phyloP scores from a whole-genome alignment of 1,140 invertebrate genomes.

The Goniozus legneri region DNA sequence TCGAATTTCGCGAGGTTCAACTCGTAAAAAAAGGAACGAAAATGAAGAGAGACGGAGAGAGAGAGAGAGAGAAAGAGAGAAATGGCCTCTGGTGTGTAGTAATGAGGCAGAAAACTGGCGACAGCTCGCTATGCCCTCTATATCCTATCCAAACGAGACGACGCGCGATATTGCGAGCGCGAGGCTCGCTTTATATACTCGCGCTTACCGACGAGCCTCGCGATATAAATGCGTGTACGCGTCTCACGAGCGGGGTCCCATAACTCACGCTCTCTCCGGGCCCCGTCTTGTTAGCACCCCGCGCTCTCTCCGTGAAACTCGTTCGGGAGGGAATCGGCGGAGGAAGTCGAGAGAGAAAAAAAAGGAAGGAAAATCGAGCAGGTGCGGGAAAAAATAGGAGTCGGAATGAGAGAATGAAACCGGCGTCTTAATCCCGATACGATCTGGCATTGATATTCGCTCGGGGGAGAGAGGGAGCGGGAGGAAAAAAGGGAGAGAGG shows the following conservation, averaged over 20 bases:
- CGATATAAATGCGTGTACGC: slow-evolving; percentile 14
- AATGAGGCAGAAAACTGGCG: slow-evolving; percentile 55
- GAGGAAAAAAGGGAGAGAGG: background rate
- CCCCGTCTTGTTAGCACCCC: slow-evolving; percentile 42
- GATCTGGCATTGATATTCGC: background rate
- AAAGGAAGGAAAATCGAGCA: no score
- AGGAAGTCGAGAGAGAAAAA: background rate
- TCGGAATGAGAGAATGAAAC: no score
- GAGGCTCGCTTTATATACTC: slow-evolving; percentile 5
- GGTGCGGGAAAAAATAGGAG: no score
- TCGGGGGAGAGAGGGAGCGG: slow-evolving; percentile 6
- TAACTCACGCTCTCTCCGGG: slow-evolving; percentile 40
- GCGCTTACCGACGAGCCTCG: slow-evolving; percentile 7
- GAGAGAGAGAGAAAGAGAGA: slow-evolving; percentile 25
- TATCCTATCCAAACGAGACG: slow-evolving; percentile 35
- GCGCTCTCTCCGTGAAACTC: no score
- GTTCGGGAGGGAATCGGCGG: no score
- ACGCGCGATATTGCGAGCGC: slow-evolving; percentile 24
- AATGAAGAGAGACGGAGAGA: background rate
- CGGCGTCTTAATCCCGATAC: no score
- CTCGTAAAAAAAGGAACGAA: no score
- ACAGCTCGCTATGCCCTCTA: slow-evolving; percentile 46
- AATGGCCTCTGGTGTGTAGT: slow-evolving; percentile 45
- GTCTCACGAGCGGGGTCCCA: slow-evolving; percentile 32
- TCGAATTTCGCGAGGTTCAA: no score